A percentile compares a stretch with the other conserved stretches of the same genome.
These are phyloP conservation scores for Eupristina koningsbergeri DNA, from an alignment of 1,140 invertebrate genomes.

Conservation along the genomic window DNA sequence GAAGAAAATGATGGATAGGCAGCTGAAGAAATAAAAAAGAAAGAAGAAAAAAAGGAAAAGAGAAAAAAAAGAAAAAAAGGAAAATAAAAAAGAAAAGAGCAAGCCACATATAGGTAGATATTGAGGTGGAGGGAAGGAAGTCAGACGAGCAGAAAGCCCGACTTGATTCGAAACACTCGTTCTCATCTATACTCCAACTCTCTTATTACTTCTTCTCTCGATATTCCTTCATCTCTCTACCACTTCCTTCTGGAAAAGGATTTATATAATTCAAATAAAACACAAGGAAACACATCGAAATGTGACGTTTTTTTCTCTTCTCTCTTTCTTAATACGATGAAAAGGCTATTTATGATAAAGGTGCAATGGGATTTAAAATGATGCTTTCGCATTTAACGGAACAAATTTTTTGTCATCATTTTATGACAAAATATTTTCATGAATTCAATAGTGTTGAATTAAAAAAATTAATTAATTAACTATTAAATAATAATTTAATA, in stretches of 20 bases:
- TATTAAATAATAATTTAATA: too few species aligned
- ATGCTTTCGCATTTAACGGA: too few species aligned
- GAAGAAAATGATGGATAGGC: background rate
- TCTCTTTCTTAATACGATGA: background rate
- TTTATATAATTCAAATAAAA: background rate
- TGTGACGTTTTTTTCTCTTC: background rate
- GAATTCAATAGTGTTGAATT: too few species aligned
- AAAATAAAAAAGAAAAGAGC: background rate
- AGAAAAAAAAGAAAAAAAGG: too few species aligned
- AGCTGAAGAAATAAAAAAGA: background rate
- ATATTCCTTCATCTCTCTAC: conserved; percentile 10
- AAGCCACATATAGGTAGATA: background rate
- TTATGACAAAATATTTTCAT: too few species aligned
- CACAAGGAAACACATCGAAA: background rate
- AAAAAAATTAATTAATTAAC: too few species aligned
- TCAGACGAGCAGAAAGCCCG: background rate
- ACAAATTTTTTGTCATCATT: too few species aligned
- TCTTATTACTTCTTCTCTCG: conserved; percentile 20
- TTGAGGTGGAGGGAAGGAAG: background rate
- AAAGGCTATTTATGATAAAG: background rate
- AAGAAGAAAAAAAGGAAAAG: background rate
- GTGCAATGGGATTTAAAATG: too few species aligned
- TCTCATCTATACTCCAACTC: background rate
- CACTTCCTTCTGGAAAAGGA: background rate
- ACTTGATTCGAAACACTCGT: background rate